Base-by-base conservation (phyloP, 2,888 invertebrate genomes). In the Agrochola circellaris region DNA sequence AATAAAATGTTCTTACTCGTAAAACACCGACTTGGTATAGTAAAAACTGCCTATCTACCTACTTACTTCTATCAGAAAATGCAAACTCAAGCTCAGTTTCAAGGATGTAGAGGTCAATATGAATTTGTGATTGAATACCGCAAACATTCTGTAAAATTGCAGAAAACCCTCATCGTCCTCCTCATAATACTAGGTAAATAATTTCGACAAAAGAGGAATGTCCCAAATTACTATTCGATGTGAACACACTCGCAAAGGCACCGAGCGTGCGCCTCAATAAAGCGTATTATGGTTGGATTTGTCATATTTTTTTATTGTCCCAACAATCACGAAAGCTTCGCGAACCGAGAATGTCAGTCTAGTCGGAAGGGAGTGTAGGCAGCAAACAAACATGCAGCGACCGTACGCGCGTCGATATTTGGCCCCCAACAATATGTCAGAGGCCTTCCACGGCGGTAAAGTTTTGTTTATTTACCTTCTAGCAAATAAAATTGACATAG, bases 231-330 rank as follows among this genome's bases (percentile, higher is more conserved):
- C 30, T 73, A 3, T 38, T 17, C 13, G n/a, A 42, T 34, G 48
- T 58, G 48, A 64, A 61, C 75, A 81, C 70, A 66, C 56, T 79
- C 54, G 17, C n/a, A 30, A 66, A 48, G 66, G 61, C 67, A 75
- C 48, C 65, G 83, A 94, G 93, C 94, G 95, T 93, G 95, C 95
- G 93, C 93, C 91, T 93, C 92, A 92, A 93, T 94, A 94, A 92
- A 93, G 84, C 91, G 93, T 95, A 95, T 94, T 94, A 89, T 82
- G 87, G 92, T 91, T 87, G 90, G 89, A 94, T 94, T 94, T 90
- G 92, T 95, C 93, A 95, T 95, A 94, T 95, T 96, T 95, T 93
- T 96, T 96, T 95, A 95, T 94, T 93, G 94, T 93, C 88, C 85
- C 88, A 83, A 88, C 91, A 88, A 93, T 93, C 96, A 95, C 96